Conservation (phyloP, 2,888 invertebrate species). For the Xanthia icteritia region DNA sequence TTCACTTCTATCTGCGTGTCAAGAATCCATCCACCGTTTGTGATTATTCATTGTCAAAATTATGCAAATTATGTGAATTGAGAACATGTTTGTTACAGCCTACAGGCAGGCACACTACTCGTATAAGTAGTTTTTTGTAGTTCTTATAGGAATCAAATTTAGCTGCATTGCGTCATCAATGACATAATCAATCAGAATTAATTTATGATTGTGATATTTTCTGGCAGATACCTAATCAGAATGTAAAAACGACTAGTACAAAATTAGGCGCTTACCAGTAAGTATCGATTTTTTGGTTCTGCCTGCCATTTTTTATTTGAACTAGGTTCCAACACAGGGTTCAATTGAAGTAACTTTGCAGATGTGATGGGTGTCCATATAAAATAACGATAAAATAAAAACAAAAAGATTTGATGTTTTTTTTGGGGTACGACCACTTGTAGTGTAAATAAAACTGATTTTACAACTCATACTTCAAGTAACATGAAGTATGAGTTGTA, state of each 20-base stretch:
- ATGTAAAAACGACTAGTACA: neutral
- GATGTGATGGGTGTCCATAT: no score
- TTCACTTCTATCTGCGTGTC: no score
- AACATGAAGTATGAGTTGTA: no score
- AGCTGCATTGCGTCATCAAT: conserved; percentile 44
- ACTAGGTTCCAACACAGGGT: neutral
- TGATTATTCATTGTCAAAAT: neutral
- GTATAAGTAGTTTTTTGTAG: neutral
- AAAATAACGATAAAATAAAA: no score
- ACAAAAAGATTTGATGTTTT: no score
- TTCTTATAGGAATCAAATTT: neutral
- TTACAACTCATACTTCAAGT: no score
- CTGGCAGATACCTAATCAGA: neutral
- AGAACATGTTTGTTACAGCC: neutral
- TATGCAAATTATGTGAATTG: neutral
- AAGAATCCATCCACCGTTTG: neutral
- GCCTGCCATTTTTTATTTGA: no score
- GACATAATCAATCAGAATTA: conserved; percentile 40
- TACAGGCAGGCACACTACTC: neutral
- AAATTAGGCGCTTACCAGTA: neutral
- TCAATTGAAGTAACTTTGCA: no score
- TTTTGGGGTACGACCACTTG: no score
- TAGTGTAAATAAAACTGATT: no score
- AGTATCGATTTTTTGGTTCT: neutral
- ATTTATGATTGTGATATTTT: conserved; percentile 8